Evolutionary conservation across 1,140 invertebrate genomes (phyloP).

Genomic region (Pseudomyrmex gracilis): DNA sequence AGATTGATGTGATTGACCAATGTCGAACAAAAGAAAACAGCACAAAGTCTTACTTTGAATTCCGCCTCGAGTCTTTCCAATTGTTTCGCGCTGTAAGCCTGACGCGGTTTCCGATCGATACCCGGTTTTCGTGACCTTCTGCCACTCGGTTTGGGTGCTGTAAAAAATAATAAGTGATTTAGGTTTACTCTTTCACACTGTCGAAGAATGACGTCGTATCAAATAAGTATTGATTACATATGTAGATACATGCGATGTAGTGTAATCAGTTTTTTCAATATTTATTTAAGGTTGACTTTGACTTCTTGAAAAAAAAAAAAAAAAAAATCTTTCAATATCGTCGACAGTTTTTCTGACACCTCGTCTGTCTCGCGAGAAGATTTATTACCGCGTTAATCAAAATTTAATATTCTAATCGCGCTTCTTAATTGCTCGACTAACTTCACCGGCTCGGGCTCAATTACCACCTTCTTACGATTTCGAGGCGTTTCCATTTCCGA

Average conservation of each 20-base stretch:
- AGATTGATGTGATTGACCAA: background rate
- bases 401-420: constrained; percentile 76
- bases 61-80: constrained; percentile 95
- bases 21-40: background rate
- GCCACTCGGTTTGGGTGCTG: constrained; percentile 92
- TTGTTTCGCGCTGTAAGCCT: constrained; percentile 98
- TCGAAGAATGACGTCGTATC: background rate
- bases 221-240: constrained; percentile 12
- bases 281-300: too few species aligned
- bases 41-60: constrained; percentile 90
- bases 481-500: constrained; percentile 46
- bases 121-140: constrained; percentile 93
- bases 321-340: background rate
- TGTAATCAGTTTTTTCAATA: too few species aligned
- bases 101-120: constrained; percentile 96
- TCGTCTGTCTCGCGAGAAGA: constrained; percentile 42
- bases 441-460: constrained; percentile 64
- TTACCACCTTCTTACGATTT: constrained; percentile 70
- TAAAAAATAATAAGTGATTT: constrained; percentile 63
- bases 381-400: constrained; percentile 73
- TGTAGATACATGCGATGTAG: too few species aligned
- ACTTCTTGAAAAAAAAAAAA: too few species aligned
- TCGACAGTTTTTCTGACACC: constrained; percentile 46
- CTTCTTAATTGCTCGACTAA: constrained; percentile 68
- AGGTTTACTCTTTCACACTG: background rate